phyloP scores from a whole-genome alignment of 2,888 invertebrate species.

The Cephus runcator region DNA sequence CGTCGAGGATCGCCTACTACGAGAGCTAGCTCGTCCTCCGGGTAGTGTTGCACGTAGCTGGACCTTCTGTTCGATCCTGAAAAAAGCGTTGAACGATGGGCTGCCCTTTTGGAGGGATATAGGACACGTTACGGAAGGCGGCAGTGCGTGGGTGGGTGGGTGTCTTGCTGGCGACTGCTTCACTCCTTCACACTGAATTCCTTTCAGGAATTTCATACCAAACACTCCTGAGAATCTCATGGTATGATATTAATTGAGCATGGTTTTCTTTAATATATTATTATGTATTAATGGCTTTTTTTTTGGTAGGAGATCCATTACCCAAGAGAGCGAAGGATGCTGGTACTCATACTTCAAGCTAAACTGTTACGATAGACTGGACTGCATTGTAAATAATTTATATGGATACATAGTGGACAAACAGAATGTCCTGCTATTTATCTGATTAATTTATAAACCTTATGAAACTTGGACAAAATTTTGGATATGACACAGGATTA shows the following conservation, averaged over 20 bases:
- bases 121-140: slow-evolving; percentile 51
- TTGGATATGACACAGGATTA: not conserved
- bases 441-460: not conserved
- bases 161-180: slow-evolving; percentile 21
- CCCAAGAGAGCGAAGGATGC: not conserved
- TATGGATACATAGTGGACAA: not conserved
- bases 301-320: not conserved
- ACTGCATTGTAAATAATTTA: not conserved
- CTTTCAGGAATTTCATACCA: slow-evolving; percentile 7
- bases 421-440: not conserved
- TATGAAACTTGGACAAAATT: not conserved
- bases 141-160: slow-evolving; percentile 59
- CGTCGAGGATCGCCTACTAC: slow-evolving; percentile 31
- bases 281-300: not conserved
- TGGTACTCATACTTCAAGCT: not conserved
- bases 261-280: not conserved
- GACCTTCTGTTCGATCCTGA: slow-evolving; percentile 23
- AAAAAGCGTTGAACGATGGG: slow-evolving; percentile 38
- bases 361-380: not conserved
- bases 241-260: not conserved
- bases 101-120: slow-evolving; percentile 41
- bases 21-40: slow-evolving; percentile 22
- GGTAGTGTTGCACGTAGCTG: slow-evolving; percentile 15
- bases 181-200: slow-evolving; percentile 8
- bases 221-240: not conserved